Conservation (phyloP, 2,888 invertebrate genomes). For the Lomographa bimaculata region DNA sequence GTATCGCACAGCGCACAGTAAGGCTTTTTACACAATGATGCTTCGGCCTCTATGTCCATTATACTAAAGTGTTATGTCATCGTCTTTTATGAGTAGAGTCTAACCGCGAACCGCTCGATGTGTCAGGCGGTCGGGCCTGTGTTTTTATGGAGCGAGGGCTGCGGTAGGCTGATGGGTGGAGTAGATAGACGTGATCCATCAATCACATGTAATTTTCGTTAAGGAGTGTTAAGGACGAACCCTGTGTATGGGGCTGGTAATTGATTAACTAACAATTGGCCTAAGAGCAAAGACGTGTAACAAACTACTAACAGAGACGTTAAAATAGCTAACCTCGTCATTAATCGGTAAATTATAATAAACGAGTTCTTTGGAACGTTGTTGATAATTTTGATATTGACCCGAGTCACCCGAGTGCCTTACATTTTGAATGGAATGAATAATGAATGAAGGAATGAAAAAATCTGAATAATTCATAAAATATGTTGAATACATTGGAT, state of each 20-base stretch:
- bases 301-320: conserved; percentile 10
- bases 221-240: conserved; percentile 23
- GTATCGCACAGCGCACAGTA: conserved; percentile 25
- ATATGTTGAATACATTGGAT: conserved; percentile 5
- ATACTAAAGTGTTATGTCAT: conserved; percentile 30
- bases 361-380: too few relatives aligned
- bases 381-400: too few relatives aligned
- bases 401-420: too few relatives aligned
- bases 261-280: conserved; percentile 25
- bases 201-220: conserved; percentile 24
- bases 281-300: conserved; percentile 16
- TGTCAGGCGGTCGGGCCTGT: conserved; percentile 9
- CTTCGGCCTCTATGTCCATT: conserved; percentile 33
- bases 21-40: conserved; percentile 31
- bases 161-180: conserved; percentile 6
- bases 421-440: too few relatives aligned
- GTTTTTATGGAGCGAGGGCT: conserved; percentile 13
- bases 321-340: not conserved
- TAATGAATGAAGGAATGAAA: too few relatives aligned
- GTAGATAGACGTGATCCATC: too few relatives aligned
- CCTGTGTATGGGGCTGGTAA: conserved; percentile 21
- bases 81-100: conserved; percentile 19
- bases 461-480: conserved; percentile 13
- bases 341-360: too few relatives aligned
- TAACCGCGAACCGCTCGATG: conserved; percentile 9